Conservation (phyloP, 2,113 vertebrate species). For the Plecotus auritus region DNA sequence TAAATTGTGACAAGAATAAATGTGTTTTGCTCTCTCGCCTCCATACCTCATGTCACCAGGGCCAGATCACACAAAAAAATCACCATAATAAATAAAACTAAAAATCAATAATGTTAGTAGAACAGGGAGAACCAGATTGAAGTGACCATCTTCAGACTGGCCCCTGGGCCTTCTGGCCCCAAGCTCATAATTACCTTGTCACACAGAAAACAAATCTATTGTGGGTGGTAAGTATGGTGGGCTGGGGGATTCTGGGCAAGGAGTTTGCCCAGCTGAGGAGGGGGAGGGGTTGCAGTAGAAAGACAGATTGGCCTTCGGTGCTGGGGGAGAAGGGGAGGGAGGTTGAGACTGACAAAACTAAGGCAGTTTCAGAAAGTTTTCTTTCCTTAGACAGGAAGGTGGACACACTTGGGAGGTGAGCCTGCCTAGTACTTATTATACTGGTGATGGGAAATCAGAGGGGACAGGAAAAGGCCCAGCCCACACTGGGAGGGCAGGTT, state of each 20-base stretch:
- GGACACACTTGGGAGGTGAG: background rate
- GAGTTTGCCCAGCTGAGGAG: background rate
- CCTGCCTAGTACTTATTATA: background rate
- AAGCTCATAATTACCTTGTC: conserved; percentile 74
- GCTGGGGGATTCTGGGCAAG: conserved; percentile 6
- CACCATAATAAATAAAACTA: conserved; percentile 66
- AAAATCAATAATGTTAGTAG: conserved; percentile 69
- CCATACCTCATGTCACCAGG: conserved; percentile 36
- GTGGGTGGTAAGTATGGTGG: background rate
- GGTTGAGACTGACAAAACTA: background rate
- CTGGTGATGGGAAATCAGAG: too few species aligned
- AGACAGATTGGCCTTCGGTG: background rate
- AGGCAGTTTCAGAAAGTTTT: conserved; percentile 29
- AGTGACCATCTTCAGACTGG: conserved; percentile 61
- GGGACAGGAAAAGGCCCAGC: background rate
- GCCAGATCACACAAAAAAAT: conserved; percentile 24
- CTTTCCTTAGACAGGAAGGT: background rate
- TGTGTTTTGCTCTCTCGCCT: conserved; percentile 22
- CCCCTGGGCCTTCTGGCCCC: conserved; percentile 47
- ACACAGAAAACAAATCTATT: conserved; percentile 70
- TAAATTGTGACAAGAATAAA: conserved; percentile 58
- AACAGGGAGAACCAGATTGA: conserved; percentile 59
- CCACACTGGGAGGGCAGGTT: background rate
- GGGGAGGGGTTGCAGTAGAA: background rate
- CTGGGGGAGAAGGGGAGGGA: background rate